Evolutionary conservation across 2,113 vertebrate species (phyloP).

Genomic region (Hyla sarda): DNA sequence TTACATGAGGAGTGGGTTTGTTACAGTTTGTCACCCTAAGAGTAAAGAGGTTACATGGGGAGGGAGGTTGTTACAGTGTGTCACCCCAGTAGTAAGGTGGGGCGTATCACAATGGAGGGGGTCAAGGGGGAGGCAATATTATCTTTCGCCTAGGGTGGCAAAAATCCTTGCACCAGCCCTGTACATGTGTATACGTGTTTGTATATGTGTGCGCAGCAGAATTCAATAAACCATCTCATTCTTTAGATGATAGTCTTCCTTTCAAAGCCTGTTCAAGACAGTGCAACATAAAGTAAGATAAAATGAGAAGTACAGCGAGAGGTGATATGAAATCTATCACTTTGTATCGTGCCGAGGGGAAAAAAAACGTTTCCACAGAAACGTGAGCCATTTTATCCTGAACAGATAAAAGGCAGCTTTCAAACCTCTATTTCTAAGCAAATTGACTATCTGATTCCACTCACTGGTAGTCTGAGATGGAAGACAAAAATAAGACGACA

Average conservation of each 20-base stretch:
- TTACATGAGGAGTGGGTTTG: too few relatives aligned
- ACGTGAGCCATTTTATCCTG: neutral
- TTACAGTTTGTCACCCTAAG: too few relatives aligned
- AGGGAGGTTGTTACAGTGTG: too few relatives aligned
- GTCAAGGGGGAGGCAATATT: too few relatives aligned
- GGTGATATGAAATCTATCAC: slow-evolving; percentile 9
- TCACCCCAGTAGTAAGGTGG: too few relatives aligned
- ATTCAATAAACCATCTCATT: neutral
- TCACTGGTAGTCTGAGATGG: slow-evolving; percentile 30
- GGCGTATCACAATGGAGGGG: too few relatives aligned
- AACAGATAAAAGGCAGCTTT: slow-evolving; percentile 30
- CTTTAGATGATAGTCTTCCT: neutral
- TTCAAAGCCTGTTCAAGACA: slow-evolving; percentile 1
- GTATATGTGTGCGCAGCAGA: neutral
- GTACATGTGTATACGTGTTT: too few relatives aligned
- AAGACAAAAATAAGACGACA: neutral
- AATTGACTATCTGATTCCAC: slow-evolving; percentile 45
- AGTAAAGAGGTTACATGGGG: too few relatives aligned
- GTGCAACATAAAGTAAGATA: neutral
- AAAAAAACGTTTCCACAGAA: slow-evolving; percentile 22
- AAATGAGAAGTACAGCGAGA: neutral
- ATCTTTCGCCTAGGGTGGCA: too few relatives aligned
- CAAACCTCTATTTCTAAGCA: slow-evolving; percentile 42
- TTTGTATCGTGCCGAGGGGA: neutral
- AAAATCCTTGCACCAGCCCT: too few relatives aligned